phyloP scores from a whole-genome alignment of 2,797 vertebrate species.

The Tarsius wallacei region DNA sequence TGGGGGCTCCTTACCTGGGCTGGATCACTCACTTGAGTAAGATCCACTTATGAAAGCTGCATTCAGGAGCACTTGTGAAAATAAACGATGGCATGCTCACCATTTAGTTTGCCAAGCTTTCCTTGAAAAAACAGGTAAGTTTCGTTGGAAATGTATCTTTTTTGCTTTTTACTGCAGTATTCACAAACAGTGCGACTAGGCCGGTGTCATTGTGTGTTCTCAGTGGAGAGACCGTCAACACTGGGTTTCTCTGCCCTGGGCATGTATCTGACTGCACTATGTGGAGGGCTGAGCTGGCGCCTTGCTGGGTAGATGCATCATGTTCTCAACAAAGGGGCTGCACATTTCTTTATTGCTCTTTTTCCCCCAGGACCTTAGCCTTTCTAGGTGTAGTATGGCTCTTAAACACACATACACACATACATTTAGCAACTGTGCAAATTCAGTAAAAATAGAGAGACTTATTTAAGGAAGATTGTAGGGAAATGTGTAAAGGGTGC shows the following conservation, averaged over 20 bases:
- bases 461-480: background rate
- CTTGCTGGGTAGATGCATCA: background rate
- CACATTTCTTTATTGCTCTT: background rate
- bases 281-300: background rate
- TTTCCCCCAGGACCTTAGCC: conserved; percentile 31
- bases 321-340: background rate
- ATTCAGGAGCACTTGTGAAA: conserved; percentile 59
- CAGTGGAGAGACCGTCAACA: background rate
- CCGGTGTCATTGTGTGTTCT: background rate
- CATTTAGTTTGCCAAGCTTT: conserved; percentile 70
- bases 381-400: conserved; percentile 35
- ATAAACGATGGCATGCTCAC: conserved; percentile 61
- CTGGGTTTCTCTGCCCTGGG: background rate
- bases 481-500: conserved; percentile 1
- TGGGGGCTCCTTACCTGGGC: conserved; percentile 31
- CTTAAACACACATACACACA: background rate
- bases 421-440: background rate
- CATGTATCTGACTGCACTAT: background rate
- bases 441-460: conserved; percentile 12
- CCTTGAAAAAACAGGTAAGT: conserved; percentile 85
- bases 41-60: conserved; percentile 70
- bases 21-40: conserved; percentile 40
- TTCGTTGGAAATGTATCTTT: background rate
- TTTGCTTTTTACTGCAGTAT: conserved; percentile 23
- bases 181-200: background rate